Evolutionary conservation across 2,113 vertebrate species (phyloP).

Genomic region (Morphnarchus princeps): DNA sequence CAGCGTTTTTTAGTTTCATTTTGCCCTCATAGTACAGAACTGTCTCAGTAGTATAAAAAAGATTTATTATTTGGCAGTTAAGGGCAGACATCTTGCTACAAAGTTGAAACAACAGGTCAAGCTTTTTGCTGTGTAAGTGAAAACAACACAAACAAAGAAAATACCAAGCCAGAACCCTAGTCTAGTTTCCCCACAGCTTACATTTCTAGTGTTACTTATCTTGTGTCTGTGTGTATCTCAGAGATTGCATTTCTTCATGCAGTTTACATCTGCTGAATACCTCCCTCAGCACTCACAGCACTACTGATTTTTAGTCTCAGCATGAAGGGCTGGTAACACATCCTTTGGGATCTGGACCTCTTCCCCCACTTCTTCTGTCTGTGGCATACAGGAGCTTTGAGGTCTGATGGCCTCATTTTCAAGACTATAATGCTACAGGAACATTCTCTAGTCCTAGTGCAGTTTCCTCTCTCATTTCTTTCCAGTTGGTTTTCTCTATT

Average conservation of each 20-base stretch:
- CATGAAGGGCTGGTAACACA: background rate
- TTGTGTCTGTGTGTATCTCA: background rate
- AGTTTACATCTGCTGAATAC: background rate
- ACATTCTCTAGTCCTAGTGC: background rate
- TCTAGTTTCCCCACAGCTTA: background rate
- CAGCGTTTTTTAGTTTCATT: background rate
- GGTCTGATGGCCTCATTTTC: background rate
- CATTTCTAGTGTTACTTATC: background rate
- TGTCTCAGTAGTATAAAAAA: background rate
- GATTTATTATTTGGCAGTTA: background rate
- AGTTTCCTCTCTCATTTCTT: background rate
- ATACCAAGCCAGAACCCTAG: background rate
- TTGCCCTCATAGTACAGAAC: background rate
- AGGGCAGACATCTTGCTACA: background rate
- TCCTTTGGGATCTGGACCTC: background rate
- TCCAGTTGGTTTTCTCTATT: background rate
- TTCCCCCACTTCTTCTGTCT: background rate
- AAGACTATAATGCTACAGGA: background rate
- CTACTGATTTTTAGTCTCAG: background rate
- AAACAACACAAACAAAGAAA: background rate
- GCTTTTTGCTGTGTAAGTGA: background rate
- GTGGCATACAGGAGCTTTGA: background rate
- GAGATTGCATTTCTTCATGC: background rate
- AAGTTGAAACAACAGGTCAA: background rate
- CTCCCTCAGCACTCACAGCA: background rate